Evolutionary conservation across 2,888 invertebrate species (phyloP).

Genomic region (Rotaria macrura): DNA sequence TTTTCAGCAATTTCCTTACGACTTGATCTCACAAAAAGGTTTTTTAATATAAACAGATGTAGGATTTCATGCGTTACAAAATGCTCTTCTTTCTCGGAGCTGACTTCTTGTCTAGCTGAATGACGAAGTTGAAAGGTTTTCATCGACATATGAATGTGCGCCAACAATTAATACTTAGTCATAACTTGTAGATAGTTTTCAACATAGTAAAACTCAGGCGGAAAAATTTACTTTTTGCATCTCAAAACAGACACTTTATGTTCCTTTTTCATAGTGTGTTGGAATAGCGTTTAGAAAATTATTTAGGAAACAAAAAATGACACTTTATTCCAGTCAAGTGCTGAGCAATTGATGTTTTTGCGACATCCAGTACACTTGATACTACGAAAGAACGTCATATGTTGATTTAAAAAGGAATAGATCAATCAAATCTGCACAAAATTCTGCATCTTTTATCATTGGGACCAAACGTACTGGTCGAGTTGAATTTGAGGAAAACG

Average conservation of each 20-base stretch:
- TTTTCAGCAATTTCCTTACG: neutral
- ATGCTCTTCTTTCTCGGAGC: neutral
- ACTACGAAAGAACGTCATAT: neutral
- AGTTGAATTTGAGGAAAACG: too few species aligned
- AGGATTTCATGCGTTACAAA: neutral
- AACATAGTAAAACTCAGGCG: neutral
- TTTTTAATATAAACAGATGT: neutral
- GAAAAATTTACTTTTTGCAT: neutral
- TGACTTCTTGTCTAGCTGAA: neutral
- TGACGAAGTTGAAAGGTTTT: neutral
- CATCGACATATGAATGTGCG: neutral
- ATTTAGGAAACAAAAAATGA: neutral
- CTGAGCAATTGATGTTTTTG: neutral
- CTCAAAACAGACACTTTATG: neutral
- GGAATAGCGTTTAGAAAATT: neutral
- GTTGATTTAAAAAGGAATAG: neutral
- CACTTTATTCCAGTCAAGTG: neutral
- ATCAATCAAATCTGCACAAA: too few species aligned
- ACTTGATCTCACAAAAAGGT: neutral
- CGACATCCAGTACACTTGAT: neutral
- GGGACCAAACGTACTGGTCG: too few species aligned
- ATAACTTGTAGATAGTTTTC: neutral
- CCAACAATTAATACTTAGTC: neutral
- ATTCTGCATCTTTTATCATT: too few species aligned
- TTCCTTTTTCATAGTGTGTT: neutral